phyloP scores from a whole-genome alignment of 2,797 vertebrate species.

The Peromyscus eremicus region DNA sequence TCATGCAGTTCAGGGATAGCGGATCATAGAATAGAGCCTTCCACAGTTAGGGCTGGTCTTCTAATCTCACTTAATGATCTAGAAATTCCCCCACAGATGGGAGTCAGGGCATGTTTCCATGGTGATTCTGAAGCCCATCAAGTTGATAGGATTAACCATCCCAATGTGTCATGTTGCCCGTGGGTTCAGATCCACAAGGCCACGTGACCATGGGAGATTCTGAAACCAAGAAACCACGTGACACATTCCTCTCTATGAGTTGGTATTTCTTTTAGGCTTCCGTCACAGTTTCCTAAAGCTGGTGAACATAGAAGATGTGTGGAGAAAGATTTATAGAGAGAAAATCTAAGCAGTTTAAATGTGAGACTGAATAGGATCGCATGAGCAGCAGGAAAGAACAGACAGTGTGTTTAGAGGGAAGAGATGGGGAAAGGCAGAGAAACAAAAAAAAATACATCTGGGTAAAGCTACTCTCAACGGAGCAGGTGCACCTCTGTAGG shows the following conservation, averaged over 20 bases:
- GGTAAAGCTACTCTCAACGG: too few species aligned
- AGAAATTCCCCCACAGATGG: too few species aligned
- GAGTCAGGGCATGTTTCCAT: neutral
- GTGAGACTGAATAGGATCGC: fast-evolving
- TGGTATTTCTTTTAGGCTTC: neutral
- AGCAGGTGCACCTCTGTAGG: neutral
- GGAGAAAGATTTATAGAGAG: neutral
- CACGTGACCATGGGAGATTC: neutral
- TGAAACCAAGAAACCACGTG: neutral
- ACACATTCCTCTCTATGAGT: neutral
- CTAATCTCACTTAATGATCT: neutral
- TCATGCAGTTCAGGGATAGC: too few species aligned
- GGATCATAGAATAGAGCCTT: neutral
- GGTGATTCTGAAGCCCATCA: neutral
- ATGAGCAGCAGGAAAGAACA: fast-evolving
- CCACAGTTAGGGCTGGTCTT: neutral
- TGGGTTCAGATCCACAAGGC: neutral
- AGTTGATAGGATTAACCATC: too few species aligned
- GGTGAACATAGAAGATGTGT: neutral
- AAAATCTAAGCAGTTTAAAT: neutral
- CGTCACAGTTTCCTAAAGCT: neutral
- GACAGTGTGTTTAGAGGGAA: fast-evolving
- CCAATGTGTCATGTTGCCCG: neutral
- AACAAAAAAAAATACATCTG: neutral
- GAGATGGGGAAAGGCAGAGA: neutral